These are phyloP conservation scores for Diplazon laetatorius DNA, from an alignment of 2,888 invertebrate genomes.

Conservation along the genomic window DNA sequence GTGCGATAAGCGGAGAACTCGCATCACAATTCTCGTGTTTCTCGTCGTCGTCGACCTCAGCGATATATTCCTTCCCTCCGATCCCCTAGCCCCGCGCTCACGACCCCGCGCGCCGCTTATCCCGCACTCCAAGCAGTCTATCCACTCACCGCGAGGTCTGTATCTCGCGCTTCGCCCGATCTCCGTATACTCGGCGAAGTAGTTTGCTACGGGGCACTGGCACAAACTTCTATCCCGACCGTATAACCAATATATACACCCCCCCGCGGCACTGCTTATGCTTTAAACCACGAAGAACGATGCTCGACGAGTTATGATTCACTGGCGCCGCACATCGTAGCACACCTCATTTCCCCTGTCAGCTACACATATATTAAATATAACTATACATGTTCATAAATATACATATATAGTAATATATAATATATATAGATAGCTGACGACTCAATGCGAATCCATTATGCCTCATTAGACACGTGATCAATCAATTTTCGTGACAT, in stretches of 20 bases:
- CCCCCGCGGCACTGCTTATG: constrained; percentile 18
- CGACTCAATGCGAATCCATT: not conserved
- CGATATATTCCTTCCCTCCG: constrained; percentile 55
- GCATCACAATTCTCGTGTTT: constrained; percentile 61
- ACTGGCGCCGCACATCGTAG: constrained; percentile 57
- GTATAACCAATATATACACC: constrained; percentile 37
- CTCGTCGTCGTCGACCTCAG: constrained; percentile 49
- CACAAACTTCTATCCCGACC: constrained; percentile 52
- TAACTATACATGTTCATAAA: too few species aligned
- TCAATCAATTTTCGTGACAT: constrained; percentile 7
- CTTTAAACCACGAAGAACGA: constrained; percentile 34
- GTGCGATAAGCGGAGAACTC: constrained; percentile 66
- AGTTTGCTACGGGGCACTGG: constrained; percentile 48
- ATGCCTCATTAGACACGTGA: not conserved
- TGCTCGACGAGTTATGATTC: constrained; percentile 55
- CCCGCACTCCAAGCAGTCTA: constrained; percentile 1
- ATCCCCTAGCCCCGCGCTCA: too few species aligned
- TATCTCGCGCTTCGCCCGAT: constrained; percentile 36
- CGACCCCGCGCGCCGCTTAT: not conserved
- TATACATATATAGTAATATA: not conserved
- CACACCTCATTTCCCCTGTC: constrained; percentile 55
- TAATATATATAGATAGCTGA: not conserved
- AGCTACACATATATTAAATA: constrained; percentile 27
- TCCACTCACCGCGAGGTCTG: constrained; percentile 32
- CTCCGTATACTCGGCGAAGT: constrained; percentile 48